Base-by-base conservation (phyloP, 92 coral and sea anemone species). In the Bergia puertoricense region DNA sequence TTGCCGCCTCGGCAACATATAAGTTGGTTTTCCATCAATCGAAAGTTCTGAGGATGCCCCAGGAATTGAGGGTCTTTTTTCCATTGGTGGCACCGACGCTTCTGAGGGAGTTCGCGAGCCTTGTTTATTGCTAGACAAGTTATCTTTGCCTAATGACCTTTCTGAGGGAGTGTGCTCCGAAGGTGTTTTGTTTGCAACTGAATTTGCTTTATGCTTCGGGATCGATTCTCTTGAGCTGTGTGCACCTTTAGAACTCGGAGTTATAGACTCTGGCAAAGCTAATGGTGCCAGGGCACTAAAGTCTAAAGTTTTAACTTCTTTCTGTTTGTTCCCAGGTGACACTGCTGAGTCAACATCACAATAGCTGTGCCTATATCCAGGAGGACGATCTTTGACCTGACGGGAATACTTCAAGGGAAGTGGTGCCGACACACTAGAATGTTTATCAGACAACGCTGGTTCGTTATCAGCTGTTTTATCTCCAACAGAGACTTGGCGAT, bases 391-490 rank as follows among this genome's bases (percentile, higher is more conserved):
- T 38, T 79, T 81, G 9, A n/a, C 69, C 62, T 88, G 91, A 8
- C 43, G 90, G 51, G 89, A 76, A 81, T 93, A 92, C 56, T 90
- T 82, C 40, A 89, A 13, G 40, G 98, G 98, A 41, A 95, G 92
- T 15, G 98, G 98, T 6, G 98, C 98, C 3, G 98, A 95, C 2
- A 92, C 94, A 67, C 98, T 89, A 0, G 98, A 95, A 74, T 95
- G 94, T 67, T 85, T 95, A 82, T 95, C 98, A 37, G 95, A 94
- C 76, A 91, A 89, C 20, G 94, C 89, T 3, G 96, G 81, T 3
- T 84, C 87, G 14, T 37, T 69, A 9, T 84, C 77, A 4, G 3
- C 43, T 22, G 57, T 36, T 38, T 4, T 67, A 13, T 69, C 77
- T 66, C 37, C 77, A 36, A 23, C 66, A 71, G 87, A 84, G n/a